Base-by-base conservation (phyloP, 2,888 invertebrate genomes). In the Merodon equestris region DNA sequence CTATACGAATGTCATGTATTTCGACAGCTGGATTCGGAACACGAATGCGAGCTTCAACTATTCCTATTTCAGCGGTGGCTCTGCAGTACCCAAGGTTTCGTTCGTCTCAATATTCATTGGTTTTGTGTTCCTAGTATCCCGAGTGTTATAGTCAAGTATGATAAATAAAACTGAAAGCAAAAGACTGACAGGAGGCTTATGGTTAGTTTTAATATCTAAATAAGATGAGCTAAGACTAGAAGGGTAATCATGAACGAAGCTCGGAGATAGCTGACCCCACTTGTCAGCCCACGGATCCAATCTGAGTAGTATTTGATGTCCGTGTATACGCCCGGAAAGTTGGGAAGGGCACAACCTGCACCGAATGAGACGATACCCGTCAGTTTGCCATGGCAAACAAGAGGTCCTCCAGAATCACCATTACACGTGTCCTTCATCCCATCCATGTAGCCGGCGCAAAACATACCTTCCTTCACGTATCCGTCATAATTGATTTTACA, bases 1-100 rank as follows among this genome's bases (percentile, higher is more conserved):
- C 42, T 87, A 86, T 47, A 85, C 87, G 13, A 86, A 87, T 72
- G 84, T 86, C 1, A 83, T 84, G 10, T 51, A 50, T 12, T 86
- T 79, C 64, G 0, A 48, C 1, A 34, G 61, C 1, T 87, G 87
- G 87, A 83, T 87, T 14, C 27, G 60, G 10, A 53, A 19, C 18
- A 81, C 81, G 5, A 85, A 85, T 51, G 40, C 3, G 0, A 68
- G 83, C 0, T 71, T 85, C 0, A 77, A 85, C 54, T 85, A 85
- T 14, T 57, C 81, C 19, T 18, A 74, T 3, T 85, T 79, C 10
- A 63, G 27, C 7, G 81, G 48, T 34, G 40, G 54, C 9, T 44
- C 57, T 12, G 9, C 1, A 0, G 18, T n/a, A 0, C 1, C 44
- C 0, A 40, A 36, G 14, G 17, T 14, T 12, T 56, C 67, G 13